Percentiles rank a stretch among this genome's conserved stretches.
Conservation (phyloP, 2,113 vertebrate genomes). For the Rhynchomys soricoides region DNA sequence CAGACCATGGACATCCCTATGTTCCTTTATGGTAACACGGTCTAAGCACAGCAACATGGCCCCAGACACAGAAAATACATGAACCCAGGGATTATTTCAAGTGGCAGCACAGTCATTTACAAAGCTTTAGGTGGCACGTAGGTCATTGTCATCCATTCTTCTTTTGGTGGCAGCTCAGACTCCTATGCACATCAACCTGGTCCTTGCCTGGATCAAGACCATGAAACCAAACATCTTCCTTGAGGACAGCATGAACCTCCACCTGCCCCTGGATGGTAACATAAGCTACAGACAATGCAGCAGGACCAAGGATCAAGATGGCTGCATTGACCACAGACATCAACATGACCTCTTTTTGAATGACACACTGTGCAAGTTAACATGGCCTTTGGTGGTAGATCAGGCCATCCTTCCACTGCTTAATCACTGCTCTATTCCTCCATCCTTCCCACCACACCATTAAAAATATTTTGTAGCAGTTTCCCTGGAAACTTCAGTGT, state of each 20-base stretch:
- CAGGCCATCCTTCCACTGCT: not conserved
- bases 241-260: not conserved
- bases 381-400: not conserved
- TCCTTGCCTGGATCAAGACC: not conserved
- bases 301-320: not conserved
- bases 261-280: not conserved
- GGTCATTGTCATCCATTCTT: not conserved
- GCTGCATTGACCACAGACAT: not conserved
- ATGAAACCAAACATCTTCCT: not conserved
- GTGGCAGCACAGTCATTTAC: not conserved
- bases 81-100: too few species aligned
- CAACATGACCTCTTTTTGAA: not conserved
- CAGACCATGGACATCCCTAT: too few species aligned
- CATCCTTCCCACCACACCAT: not conserved
- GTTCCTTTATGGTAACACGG: too few species aligned
- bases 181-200: not conserved
- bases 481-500: not conserved
- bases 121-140: not conserved
- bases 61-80: too few species aligned
- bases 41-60: too few species aligned
- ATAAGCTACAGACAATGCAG: not conserved
- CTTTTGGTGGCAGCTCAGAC: not conserved
- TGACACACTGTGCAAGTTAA: rapidly evolving
- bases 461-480: not conserved
- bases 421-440: not conserved